Conservation (phyloP, 2,888 invertebrate species). For the Helleia helle region DNA sequence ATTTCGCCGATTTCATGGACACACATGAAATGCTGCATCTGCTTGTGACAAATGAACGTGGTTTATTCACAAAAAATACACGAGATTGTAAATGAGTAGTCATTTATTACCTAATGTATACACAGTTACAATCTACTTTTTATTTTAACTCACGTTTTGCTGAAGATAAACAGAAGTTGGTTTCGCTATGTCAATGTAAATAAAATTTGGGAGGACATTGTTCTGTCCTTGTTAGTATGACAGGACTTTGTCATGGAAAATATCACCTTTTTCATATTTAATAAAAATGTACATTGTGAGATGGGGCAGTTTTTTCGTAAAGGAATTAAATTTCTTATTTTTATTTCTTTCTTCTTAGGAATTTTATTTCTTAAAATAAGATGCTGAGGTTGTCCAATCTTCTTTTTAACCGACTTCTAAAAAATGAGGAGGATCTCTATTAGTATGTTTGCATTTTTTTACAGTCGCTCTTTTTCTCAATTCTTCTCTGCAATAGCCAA, state of each 20-base stretch:
- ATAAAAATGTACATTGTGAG: no score
- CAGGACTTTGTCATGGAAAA: background rate
- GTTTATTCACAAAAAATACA: slow-evolving; percentile 62
- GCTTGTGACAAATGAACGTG: slow-evolving; percentile 68
- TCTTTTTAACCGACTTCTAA: no score
- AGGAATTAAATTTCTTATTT: no score
- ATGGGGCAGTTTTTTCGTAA: no score
- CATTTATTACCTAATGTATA: slow-evolving; percentile 15
- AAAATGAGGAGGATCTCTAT: no score
- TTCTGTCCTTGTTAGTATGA: background rate
- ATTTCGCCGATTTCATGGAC: slow-evolving; percentile 29
- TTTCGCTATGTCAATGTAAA: background rate
- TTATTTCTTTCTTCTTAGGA: no score
- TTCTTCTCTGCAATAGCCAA: no score
- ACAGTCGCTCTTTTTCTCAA: no score
- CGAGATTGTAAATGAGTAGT: slow-evolving; percentile 28
- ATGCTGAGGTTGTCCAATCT: no score
- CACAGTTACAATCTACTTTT: slow-evolving; percentile 14
- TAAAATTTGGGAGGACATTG: slow-evolving; percentile 2
- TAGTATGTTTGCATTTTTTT: no score
- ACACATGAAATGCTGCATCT: slow-evolving; percentile 54
- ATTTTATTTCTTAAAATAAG: no score
- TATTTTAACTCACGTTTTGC: background rate
- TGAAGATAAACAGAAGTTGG: slow-evolving; percentile 18
- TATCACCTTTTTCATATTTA: no score